These are phyloP conservation scores for Forbesichthys papilliferus DNA, from an alignment of 2,113 vertebrate species.

Conservation along the genomic window DNA sequence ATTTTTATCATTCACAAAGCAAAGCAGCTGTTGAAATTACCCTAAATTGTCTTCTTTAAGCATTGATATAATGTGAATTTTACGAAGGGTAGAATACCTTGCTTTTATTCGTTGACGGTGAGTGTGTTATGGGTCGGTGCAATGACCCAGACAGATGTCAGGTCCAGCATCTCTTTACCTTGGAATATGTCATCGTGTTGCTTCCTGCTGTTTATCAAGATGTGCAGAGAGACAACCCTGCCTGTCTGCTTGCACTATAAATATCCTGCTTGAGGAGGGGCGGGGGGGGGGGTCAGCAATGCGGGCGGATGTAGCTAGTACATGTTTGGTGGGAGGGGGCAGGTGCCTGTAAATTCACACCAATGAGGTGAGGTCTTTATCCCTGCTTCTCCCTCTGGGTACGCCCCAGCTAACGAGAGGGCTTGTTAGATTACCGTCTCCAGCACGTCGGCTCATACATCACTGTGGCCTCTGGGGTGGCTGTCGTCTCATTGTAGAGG, in stretches of 20 bases:
- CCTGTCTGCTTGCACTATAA: constrained; percentile 59
- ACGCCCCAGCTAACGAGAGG: constrained; percentile 20
- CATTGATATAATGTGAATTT: not conserved
- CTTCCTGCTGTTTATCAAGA: constrained; percentile 53
- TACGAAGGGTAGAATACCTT: not conserved
- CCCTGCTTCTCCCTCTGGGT: constrained; percentile 12
- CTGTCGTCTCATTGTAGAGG: not conserved
- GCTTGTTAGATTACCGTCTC: constrained; percentile 38
- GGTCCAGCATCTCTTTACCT: constrained; percentile 28
- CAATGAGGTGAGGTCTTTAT: constrained; percentile 18
- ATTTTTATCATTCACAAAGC: no score
- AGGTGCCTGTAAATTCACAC: constrained; percentile 35
- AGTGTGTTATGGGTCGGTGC: constrained; percentile 17
- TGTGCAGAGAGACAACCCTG: constrained; percentile 54
- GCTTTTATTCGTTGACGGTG: constrained; percentile 1
- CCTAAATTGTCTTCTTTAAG: no score
- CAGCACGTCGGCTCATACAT: constrained; percentile 13
- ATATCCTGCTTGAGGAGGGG: constrained; percentile 53
- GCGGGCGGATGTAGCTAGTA: constrained; percentile 32
- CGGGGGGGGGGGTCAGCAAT: constrained; percentile 10
- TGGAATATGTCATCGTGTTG: constrained; percentile 44
- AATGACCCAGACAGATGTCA: constrained; percentile 44
- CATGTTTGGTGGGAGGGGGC: constrained; percentile 9
- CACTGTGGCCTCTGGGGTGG: constrained; percentile 1
- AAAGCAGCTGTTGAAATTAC: no score